A percentile compares a stretch with the other conserved stretches of the same genome.
These are phyloP conservation scores for Chaunax sp. DNA, from an alignment of 2,797 vertebrate genomes.

Conservation along the genomic window DNA sequence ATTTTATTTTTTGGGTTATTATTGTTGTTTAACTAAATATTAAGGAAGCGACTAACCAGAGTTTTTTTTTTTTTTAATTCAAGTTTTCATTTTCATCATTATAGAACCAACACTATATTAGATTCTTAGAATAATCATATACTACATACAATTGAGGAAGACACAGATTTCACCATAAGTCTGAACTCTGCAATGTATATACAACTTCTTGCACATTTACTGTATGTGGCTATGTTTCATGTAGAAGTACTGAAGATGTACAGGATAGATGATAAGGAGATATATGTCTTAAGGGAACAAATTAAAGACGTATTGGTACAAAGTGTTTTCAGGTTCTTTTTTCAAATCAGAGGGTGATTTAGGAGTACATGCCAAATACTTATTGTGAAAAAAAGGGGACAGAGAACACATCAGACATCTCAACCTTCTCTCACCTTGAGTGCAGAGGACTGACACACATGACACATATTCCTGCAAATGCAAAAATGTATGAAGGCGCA, in stretches of 20 bases:
- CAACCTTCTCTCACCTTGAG: slow-evolving; percentile 23
- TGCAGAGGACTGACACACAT: slow-evolving; percentile 29
- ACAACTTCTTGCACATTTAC: background rate
- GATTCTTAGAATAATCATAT: background rate
- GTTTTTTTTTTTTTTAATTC: too few species aligned
- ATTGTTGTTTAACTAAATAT: slow-evolving; percentile 11
- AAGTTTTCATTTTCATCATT: background rate
- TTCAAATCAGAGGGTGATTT: slow-evolving; percentile 56
- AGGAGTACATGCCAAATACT: slow-evolving; percentile 34
- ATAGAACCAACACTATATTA: background rate
- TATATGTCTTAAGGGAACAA: slow-evolving; percentile 25
- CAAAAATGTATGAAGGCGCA: slow-evolving; percentile 17
- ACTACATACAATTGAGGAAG: background rate
- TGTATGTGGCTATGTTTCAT: slow-evolving; percentile 12
- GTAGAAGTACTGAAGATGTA: slow-evolving; percentile 12
- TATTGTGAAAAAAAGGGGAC: slow-evolving; percentile 21
- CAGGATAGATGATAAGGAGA: slow-evolving; percentile 7
- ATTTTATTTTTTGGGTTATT: too few species aligned
- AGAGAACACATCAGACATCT: slow-evolving; percentile 53
- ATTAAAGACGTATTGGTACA: slow-evolving; percentile 38
- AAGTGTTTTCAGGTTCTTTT: slow-evolving; percentile 19
- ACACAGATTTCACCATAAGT: background rate
- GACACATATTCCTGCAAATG: slow-evolving; percentile 31
- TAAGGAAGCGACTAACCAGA: background rate
- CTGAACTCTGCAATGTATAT: background rate